These are phyloP conservation scores for Podocnemis expansa DNA, from an alignment of 2,113 vertebrate genomes.

Conservation along the genomic window DNA sequence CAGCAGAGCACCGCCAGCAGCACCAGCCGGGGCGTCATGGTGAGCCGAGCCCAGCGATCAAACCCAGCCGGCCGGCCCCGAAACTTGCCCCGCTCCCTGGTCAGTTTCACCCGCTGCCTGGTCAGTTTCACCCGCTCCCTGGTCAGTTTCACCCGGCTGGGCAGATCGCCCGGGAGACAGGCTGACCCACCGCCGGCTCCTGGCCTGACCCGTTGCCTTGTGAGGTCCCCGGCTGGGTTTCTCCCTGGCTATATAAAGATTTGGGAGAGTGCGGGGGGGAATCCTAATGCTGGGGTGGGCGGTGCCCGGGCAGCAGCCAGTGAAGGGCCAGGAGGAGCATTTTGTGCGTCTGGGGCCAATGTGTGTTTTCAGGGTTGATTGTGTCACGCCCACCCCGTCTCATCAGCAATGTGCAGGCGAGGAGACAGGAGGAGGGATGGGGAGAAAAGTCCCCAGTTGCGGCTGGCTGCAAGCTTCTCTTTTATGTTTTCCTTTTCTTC, in stretches of 20 bases:
- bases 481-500: not conserved
- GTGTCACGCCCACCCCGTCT: not conserved
- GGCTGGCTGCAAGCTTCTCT: not conserved
- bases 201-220: not conserved
- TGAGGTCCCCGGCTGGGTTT: not conserved
- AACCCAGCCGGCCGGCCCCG: not conserved
- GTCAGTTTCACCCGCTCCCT: too few species aligned
- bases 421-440: not conserved
- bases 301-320: conserved; percentile 78
- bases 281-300: conserved; percentile 84
- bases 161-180: not conserved
- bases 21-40: conserved; percentile 20
- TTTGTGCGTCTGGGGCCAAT: not conserved
- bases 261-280: conserved; percentile 68
- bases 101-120: not conserved
- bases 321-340: conserved; percentile 76
- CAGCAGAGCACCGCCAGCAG: not conserved
- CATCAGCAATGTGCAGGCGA: not conserved
- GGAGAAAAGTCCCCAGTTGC: not conserved
- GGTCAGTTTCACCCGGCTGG: too few species aligned
- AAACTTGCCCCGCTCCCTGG: not conserved
- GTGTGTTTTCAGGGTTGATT: not conserved
- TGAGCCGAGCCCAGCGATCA: not conserved
- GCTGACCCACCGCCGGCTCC: rapidly evolving
- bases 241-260: conserved; percentile 85